Evolutionary conservation across 2,113 vertebrate genomes (phyloP).

Genomic region (Phyllopteryx taeniolatus): DNA sequence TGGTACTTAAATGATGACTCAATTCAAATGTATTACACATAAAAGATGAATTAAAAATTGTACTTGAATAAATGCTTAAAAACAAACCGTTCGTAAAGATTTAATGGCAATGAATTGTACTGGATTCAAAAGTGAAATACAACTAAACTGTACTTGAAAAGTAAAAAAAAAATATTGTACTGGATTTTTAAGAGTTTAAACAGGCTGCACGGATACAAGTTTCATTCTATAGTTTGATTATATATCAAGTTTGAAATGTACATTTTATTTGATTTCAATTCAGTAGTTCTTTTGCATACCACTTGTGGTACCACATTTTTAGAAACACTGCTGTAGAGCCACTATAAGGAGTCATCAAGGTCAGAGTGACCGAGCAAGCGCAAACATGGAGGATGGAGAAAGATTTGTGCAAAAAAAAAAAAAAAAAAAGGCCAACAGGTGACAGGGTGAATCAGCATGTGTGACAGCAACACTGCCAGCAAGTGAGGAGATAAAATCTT

Average conservation of each 20-base stretch:
- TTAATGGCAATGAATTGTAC: too few species aligned
- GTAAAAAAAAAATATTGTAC: neutral
- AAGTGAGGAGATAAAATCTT: conserved; percentile 24
- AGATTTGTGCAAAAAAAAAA: neutral
- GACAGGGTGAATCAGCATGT: conserved; percentile 16
- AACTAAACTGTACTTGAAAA: neutral
- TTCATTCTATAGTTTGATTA: neutral
- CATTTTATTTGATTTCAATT: neutral
- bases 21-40: too few species aligned
- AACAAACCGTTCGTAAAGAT: too few species aligned
- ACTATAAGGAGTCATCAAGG: conserved; percentile 44
- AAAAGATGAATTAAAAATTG: too few species aligned
- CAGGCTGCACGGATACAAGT: neutral
- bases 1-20: too few species aligned
- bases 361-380: conserved; percentile 43
- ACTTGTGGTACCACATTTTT: neutral
- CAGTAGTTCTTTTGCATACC: neutral
- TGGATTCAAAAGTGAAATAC: too few species aligned
- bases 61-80: too few species aligned
- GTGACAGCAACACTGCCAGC: conserved; percentile 12
- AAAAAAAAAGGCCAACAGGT: neutral
- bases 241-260: neutral
- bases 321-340: neutral
- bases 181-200: too few species aligned
- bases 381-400: neutral